These are phyloP conservation scores for Fukomys damarensis DNA, from an alignment of 2,113 vertebrate species.

Conservation along the genomic window DNA sequence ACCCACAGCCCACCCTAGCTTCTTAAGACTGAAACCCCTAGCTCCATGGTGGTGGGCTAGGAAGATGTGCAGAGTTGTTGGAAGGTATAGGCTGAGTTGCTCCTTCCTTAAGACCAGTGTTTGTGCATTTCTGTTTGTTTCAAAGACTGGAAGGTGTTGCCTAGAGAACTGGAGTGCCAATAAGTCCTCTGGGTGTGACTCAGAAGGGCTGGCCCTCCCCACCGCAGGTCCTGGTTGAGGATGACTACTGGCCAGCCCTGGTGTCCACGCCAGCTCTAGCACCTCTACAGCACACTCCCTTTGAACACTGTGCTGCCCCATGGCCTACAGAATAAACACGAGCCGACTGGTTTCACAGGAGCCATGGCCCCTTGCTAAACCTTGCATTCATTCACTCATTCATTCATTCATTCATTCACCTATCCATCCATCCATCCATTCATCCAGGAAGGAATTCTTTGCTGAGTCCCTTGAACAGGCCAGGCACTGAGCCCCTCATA, in stretches of 20 bases:
- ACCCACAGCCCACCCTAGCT: not conserved
- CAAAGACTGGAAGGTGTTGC: not conserved
- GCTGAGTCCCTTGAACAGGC: not conserved
- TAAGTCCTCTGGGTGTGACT: not conserved
- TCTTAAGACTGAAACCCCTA: not conserved
- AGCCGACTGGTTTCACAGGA: not conserved
- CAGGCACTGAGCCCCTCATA: not conserved
- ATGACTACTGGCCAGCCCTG: not conserved
- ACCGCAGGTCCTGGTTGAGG: not conserved
- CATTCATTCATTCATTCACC: not conserved
- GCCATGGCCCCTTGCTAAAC: not conserved
- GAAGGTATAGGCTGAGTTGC: accelerated
- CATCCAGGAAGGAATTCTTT: not conserved
- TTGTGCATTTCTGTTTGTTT: not conserved
- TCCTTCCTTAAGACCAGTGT: not conserved
- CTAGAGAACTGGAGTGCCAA: not conserved
- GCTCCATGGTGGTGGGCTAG: not conserved
- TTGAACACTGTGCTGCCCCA: not conserved
- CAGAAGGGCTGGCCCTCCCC: not conserved
- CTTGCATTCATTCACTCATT: not conserved
- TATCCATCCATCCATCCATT: not conserved
- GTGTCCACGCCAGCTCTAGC: not conserved
- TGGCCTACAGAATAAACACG: not conserved
- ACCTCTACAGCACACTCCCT: not conserved
- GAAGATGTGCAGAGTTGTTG: not conserved